Percentiles rank a stretch among this genome's conserved stretches.
phyloP scores from a whole-genome alignment of 2,113 vertebrate genomes.

The Oriolus oriolus region DNA sequence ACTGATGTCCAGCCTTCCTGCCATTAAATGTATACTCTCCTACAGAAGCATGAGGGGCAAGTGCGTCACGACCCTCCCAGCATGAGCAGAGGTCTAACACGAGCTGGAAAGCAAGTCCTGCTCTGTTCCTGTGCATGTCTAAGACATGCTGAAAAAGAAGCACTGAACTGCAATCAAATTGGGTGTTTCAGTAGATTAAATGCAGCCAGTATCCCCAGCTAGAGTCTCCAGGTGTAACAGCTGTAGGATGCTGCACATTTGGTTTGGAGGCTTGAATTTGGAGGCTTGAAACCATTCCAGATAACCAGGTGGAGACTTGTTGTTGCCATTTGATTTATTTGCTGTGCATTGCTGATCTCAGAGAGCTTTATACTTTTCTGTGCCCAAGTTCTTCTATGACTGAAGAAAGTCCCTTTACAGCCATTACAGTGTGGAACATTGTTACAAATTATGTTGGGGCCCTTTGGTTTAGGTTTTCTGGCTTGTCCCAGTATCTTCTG shows the following conservation, averaged over 20 bases:
- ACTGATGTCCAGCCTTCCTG: background rate
- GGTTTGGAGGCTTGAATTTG: background rate
- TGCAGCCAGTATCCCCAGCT: background rate
- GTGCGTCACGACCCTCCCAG: fast-evolving
- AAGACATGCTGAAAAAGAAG: background rate
- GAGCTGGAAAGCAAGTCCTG: background rate
- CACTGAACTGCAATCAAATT: background rate
- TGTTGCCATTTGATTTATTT: background rate
- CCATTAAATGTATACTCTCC: background rate
- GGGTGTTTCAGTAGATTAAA: background rate
- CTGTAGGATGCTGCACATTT: background rate
- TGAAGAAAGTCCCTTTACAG: background rate
- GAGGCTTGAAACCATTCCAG: background rate
- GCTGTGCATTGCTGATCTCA: background rate
- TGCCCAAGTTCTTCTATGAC: background rate
- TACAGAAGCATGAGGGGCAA: background rate
- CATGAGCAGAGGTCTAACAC: background rate
- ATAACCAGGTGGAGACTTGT: background rate
- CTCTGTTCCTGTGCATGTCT: background rate
- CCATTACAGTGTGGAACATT: background rate
- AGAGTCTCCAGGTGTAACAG: background rate
- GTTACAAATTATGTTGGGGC: background rate
- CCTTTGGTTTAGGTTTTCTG: background rate
- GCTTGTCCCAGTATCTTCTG: background rate
- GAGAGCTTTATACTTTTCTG: background rate